Base-by-base conservation (phyloP, 2,113 vertebrate genomes). In the Acanthisitta chloris region DNA sequence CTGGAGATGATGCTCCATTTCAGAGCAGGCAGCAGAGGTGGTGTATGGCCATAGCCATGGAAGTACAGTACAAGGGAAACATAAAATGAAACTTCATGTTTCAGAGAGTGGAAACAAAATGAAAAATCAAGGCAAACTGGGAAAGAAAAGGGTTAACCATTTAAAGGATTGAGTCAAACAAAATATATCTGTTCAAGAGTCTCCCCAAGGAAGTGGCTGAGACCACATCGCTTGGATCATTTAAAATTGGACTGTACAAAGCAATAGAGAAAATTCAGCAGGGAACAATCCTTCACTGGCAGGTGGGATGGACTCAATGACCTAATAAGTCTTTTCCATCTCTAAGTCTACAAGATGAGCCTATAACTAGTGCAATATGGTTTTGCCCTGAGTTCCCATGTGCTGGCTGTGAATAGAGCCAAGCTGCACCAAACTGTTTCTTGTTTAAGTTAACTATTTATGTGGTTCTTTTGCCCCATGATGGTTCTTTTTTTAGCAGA, bases 251-350 rank as follows among this genome's bases (percentile, higher is more conserved):
- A 55, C 90, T 64, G n/a, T 79, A 90, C 86, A 92, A 92, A 93
- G 80, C 72, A 96, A 66, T 83, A 71, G 85, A 90, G 80, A 55
- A 42, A 90, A 96, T 83, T 84, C 96, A 84, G 57, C 72, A 21
- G 94, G 94, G 94, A 97, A 79, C 96, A 90, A 96, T 96, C 90
- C 85, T 78, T 97, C 93, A 86, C 90, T 95, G 88, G 92, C 96
- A 95, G 88, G 91, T 96, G 94, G 86, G 83, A 87, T 90, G 81
- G 73, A 91, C 86, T 96, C 91, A 66, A 64, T 90, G 95, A 94
- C 78, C 81, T 96, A 81, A 58, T 96, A 89, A 58, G 78, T 55
- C 91, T 95, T 95, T 95, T 91, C 91, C 86, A 91, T 31, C 46
- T 42, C 71, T 69, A 61, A 81, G 73, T 79, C 86, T 49, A 59